Conservation (phyloP, 2,888 invertebrate species). For the Cephus pulcher region DNA sequence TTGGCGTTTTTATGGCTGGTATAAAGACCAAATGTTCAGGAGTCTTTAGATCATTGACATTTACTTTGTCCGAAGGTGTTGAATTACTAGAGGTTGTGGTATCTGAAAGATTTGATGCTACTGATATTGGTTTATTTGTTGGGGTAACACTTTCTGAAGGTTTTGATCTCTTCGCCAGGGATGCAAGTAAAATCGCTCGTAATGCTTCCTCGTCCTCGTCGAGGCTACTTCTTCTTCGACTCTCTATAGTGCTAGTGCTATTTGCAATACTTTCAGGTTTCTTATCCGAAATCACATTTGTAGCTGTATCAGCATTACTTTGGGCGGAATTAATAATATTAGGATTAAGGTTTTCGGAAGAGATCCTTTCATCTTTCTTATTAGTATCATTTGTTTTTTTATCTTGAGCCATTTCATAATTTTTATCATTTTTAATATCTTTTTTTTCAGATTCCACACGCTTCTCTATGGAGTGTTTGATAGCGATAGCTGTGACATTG, state of each 20-base stretch:
- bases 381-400: background rate
- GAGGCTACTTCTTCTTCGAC: conserved; percentile 46
- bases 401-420: no score
- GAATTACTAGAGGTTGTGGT: background rate
- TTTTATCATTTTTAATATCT: background rate
- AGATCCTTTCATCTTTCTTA: background rate
- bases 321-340: background rate
- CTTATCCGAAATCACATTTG: background rate
- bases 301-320: background rate
- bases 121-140: background rate
- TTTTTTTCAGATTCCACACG: background rate
- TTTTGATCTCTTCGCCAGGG: conserved; percentile 51
- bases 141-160: conserved; percentile 9
- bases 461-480: background rate
- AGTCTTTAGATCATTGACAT: background rate
- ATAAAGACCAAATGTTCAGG: background rate
- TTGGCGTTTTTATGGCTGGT: background rate
- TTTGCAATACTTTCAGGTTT: conserved; percentile 1
- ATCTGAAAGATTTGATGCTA: background rate
- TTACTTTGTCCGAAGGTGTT: background rate
- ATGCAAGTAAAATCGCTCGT: conserved; percentile 55
- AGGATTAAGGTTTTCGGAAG: background rate
- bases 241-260: background rate
- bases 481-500: background rate
- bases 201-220: conserved; percentile 63